These are phyloP conservation scores for Odontomachus brunneus DNA, from an alignment of 1,140 invertebrate genomes.

Conservation along the genomic window DNA sequence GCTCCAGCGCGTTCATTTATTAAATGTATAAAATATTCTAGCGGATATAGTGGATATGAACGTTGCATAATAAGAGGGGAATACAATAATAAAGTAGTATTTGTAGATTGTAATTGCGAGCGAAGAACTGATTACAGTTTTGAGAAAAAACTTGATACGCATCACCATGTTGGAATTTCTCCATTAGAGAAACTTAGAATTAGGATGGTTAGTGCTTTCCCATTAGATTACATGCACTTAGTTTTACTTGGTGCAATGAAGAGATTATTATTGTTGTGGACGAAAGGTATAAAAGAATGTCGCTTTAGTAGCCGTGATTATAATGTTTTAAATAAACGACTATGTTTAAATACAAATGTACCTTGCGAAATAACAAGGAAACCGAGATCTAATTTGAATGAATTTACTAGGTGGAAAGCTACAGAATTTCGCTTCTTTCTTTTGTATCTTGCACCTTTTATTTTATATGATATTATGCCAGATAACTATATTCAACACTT, in stretches of 20 bases:
- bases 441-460: background rate
- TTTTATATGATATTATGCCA: slow-evolving; percentile 1
- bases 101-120: slow-evolving; percentile 3
- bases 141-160: background rate
- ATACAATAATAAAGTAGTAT: background rate
- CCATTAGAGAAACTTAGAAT: background rate
- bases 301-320: too few species aligned
- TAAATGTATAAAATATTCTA: background rate
- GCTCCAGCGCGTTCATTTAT: slow-evolving; percentile 16
- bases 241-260: too few species aligned
- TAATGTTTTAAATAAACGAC: too few species aligned
- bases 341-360: too few species aligned
- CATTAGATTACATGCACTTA: too few species aligned
- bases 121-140: background rate
- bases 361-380: too few species aligned
- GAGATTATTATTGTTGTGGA: too few species aligned
- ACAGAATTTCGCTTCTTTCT: slow-evolving; percentile 2
- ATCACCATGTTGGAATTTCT: slow-evolving; percentile 8
- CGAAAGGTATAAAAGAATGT: too few species aligned
- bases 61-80: slow-evolving; percentile 4
- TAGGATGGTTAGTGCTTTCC: too few species aligned
- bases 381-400: too few species aligned
- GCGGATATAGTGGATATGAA: background rate
- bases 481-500: too few species aligned
- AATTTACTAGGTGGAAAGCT: background rate